Evolutionary conservation across 2,113 vertebrate genomes (phyloP).

Genomic region (Myiopsitta monachus): DNA sequence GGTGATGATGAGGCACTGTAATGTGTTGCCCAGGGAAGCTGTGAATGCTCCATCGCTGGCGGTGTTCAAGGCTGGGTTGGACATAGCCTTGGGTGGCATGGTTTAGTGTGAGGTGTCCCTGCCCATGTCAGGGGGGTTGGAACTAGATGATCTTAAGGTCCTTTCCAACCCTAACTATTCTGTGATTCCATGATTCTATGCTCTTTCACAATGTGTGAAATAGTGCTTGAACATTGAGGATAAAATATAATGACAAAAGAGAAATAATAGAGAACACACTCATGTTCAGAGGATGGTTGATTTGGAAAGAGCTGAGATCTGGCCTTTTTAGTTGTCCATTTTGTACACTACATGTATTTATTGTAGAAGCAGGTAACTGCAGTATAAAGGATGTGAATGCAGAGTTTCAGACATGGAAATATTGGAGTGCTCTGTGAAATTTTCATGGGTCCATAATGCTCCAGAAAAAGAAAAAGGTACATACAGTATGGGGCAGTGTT

Average conservation of each 20-base stretch:
- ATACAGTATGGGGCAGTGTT: rapidly evolving
- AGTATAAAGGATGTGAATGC: neutral
- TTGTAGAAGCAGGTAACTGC: neutral
- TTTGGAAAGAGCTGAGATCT: neutral
- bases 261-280: neutral
- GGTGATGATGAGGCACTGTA: too few relatives aligned
- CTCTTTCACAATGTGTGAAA: neutral
- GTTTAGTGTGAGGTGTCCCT: too few relatives aligned
- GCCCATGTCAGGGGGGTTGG: too few relatives aligned
- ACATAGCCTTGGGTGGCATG: too few relatives aligned
- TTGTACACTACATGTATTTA: neutral
- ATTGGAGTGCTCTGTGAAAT: neutral
- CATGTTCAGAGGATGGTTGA: rapidly evolving
- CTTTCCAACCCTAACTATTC: too few relatives aligned
- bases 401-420: neutral
- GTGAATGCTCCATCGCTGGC: too few relatives aligned
- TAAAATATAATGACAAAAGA: neutral
- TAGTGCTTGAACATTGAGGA: neutral
- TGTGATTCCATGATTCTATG: neutral
- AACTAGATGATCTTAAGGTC: too few relatives aligned
- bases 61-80: too few relatives aligned
- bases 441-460: rapidly evolving
- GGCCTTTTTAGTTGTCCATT: neutral
- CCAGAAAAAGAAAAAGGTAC: neutral
- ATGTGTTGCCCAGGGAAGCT: too few relatives aligned